Conservation (phyloP, 1,140 invertebrate species). For the Vollenhovia emeryi region DNA sequence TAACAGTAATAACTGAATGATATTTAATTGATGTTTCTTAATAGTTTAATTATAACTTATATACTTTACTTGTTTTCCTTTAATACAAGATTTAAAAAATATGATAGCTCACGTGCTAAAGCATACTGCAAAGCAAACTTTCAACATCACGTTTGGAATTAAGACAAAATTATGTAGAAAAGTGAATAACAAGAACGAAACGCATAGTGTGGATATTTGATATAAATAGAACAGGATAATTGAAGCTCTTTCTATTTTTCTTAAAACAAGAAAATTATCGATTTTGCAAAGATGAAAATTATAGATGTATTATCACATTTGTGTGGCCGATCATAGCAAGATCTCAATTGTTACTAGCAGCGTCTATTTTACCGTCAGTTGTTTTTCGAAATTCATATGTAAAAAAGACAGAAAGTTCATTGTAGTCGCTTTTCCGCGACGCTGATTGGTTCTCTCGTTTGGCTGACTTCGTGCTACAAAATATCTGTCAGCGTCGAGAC, state of each 20-base stretch:
- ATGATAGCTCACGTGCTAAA: no score
- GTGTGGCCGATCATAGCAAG: not conserved
- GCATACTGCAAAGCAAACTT: not conserved
- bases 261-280: not conserved
- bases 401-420: no score
- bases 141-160: not conserved
- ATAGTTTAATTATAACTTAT: not conserved
- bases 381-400: not conserved
- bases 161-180: not conserved
- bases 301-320: not conserved
- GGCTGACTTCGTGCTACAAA: no score
- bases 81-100: not conserved
- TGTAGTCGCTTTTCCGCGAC: no score
- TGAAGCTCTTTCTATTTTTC: not conserved
- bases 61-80: not conserved
- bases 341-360: not conserved
- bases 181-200: not conserved
- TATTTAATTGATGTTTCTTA: not conserved
- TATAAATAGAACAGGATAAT: not conserved
- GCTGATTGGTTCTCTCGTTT: no score
- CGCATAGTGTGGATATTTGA: not conserved
- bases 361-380: not conserved
- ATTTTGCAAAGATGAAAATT: no score
- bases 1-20: no score
- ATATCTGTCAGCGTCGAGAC: no score